Conservation (phyloP, 2,797 vertebrate species). For the Melanotaenia boesemani region DNA sequence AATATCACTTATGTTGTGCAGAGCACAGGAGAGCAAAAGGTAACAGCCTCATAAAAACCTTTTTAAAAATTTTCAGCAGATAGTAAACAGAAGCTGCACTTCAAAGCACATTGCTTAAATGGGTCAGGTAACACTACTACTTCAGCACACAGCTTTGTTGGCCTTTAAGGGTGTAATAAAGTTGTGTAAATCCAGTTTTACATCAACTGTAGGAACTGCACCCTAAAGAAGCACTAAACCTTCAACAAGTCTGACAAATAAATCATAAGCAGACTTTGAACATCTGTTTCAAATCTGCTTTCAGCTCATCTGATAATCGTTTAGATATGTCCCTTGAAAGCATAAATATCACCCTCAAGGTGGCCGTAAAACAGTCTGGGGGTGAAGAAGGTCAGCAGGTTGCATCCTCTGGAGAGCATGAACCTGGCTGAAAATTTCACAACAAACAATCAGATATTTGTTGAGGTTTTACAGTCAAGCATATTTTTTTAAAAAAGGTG, state of each 20-base stretch:
- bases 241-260: not conserved
- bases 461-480: not conserved
- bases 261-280: not conserved
- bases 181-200: not conserved
- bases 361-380: not conserved
- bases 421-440: not conserved
- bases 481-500: not conserved
- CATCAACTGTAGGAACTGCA: not conserved
- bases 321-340: not conserved
- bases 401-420: not conserved
- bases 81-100: constrained; percentile 6
- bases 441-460: not conserved
- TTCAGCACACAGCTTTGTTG: not conserved
- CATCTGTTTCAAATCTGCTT: not conserved
- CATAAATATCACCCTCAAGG: not conserved
- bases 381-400: not conserved
- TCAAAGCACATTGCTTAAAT: constrained; percentile 1
- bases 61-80: constrained; percentile 54
- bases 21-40: constrained; percentile 2
- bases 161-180: not conserved
- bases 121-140: constrained; percentile 1
- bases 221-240: not conserved
- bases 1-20: constrained; percentile 56
- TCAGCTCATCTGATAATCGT: not conserved
- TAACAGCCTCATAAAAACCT: constrained; percentile 45